A percentile compares a stretch with the other conserved stretches of the same genome.
Evolutionary conservation across 1,140 invertebrate genomes (phyloP).

Genomic region (Hypothenemus hampei): DNA sequence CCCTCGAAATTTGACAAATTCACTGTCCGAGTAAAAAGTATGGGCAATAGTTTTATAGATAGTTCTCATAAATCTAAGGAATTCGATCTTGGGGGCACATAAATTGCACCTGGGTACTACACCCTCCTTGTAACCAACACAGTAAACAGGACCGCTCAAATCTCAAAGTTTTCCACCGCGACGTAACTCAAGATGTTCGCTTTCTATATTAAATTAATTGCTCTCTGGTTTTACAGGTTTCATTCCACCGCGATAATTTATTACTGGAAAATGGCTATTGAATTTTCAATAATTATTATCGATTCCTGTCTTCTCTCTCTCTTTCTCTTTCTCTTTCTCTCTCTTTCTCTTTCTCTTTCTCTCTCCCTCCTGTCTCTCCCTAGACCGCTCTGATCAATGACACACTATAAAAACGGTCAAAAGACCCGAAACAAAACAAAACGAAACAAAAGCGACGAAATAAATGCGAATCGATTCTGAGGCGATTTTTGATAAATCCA

Average conservation of each 20-base stretch:
- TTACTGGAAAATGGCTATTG: no score
- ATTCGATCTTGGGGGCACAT: conserved; percentile 43
- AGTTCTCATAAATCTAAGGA: conserved; percentile 17
- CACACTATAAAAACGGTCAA: conserved; percentile 11
- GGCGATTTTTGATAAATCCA: conserved; percentile 27
- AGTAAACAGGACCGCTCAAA: conserved; percentile 14
- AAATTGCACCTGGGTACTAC: conserved; percentile 43
- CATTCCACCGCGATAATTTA: no score
- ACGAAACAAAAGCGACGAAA: conserved; percentile 11
- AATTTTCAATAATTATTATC: no score
- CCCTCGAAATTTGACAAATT: no score
- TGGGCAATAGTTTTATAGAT: conserved; percentile 27
- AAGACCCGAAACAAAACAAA: conserved; percentile 5
- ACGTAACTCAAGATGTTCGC: conserved; percentile 5
- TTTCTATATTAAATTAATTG: no score
- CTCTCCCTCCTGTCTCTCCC: no score
- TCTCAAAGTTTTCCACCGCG: conserved; percentile 1
- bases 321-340: no score
- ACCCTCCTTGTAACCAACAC: background rate
- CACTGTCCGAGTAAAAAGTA: conserved; percentile 24
- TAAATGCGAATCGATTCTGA: conserved; percentile 21
- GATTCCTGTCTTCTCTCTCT: no score
- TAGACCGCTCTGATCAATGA: no score
- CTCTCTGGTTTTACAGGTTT: no score
- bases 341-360: no score